Percentiles rank a stretch among this genome's conserved stretches.
Conservation (phyloP, 2,888 invertebrate genomes). For the Oithona nana region DNA sequence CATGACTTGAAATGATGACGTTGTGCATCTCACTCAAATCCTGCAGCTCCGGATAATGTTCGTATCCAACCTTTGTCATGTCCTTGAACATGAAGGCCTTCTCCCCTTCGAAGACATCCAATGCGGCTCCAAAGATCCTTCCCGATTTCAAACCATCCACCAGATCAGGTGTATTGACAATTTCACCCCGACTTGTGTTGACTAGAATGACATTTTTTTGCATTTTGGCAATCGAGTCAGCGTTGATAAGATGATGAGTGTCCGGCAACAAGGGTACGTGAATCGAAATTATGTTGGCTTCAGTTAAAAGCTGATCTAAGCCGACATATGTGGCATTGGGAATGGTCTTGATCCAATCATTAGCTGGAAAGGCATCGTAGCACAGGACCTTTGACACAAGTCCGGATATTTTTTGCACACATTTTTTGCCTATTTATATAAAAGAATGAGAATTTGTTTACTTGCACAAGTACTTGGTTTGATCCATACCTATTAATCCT, state of each 20-base stretch:
- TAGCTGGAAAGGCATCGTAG: slow-evolving; percentile 13
- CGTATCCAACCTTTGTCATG: slow-evolving; percentile 6
- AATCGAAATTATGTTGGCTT: slow-evolving; percentile 14
- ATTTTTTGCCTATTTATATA: slow-evolving; percentile 12
- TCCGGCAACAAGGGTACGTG: slow-evolving; percentile 13
- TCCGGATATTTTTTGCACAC: slow-evolving; percentile 4
- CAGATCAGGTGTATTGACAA: slow-evolving; percentile 6
- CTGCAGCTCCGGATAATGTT: slow-evolving; percentile 15
- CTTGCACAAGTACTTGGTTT: too few relatives aligned
- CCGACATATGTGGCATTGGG: slow-evolving; percentile 12
- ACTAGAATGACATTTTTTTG: slow-evolving; percentile 14
- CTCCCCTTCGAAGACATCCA: slow-evolving; percentile 16
- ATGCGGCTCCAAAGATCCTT: slow-evolving; percentile 3
- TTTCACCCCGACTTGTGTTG: slow-evolving; percentile 14
- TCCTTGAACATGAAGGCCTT: slow-evolving; percentile 17
- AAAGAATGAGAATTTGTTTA: not conserved
- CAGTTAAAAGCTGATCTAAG: slow-evolving; percentile 3
- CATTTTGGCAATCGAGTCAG: slow-evolving; percentile 11
- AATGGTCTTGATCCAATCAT: slow-evolving; percentile 16
- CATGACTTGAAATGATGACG: slow-evolving; percentile 16
- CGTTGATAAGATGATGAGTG: slow-evolving; percentile 14
- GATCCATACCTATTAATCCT: too few relatives aligned
- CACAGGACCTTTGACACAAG: slow-evolving; percentile 8
- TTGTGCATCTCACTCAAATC: slow-evolving; percentile 11
- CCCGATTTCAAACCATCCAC: slow-evolving; percentile 8